Conservation (phyloP, 1,140 invertebrate genomes). For the Eumeta japonica region DNA sequence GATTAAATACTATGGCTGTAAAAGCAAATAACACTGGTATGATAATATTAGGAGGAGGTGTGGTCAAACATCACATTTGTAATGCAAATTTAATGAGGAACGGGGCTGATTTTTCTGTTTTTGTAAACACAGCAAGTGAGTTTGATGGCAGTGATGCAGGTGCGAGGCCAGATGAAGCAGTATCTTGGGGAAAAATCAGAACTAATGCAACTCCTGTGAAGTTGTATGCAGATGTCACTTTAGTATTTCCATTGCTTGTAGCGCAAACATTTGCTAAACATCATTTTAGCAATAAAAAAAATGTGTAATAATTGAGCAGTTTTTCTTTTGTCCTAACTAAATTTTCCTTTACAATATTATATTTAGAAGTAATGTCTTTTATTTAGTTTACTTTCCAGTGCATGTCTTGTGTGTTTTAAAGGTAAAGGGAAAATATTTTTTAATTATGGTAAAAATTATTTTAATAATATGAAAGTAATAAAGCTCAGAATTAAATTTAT, state of each 20-base stretch:
- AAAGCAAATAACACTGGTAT: slow-evolving; percentile 92
- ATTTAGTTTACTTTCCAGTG: too few species aligned
- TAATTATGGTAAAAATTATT: too few species aligned
- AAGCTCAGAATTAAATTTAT: too few species aligned
- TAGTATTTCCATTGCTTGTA: slow-evolving; percentile 93
- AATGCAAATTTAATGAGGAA: slow-evolving; percentile 98
- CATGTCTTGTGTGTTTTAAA: too few species aligned
- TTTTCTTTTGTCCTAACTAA: slow-evolving; percentile 15
- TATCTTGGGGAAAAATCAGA: slow-evolving; percentile 98
- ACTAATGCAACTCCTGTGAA: slow-evolving; percentile 90
- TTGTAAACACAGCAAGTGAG: slow-evolving; percentile 95
- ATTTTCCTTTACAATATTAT: background rate
- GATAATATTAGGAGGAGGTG: slow-evolving; percentile 94
- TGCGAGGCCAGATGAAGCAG: slow-evolving; percentile 95
- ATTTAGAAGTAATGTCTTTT: too few species aligned
- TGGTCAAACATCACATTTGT: slow-evolving; percentile 99
- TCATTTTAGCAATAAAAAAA: slow-evolving; percentile 52
- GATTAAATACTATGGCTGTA: slow-evolving; percentile 93
- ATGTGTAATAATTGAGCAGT: slow-evolving; percentile 30
- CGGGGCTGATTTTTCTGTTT: slow-evolving; percentile 96
- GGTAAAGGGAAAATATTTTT: too few species aligned
- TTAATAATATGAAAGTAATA: too few species aligned
- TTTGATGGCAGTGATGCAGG: slow-evolving; percentile 99
- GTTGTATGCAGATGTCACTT: slow-evolving; percentile 91
- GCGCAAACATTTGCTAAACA: slow-evolving; percentile 91